These are phyloP conservation scores for Zaprionus lineosus DNA, from an alignment of 2,888 invertebrate species.

Conservation along the genomic window DNA sequence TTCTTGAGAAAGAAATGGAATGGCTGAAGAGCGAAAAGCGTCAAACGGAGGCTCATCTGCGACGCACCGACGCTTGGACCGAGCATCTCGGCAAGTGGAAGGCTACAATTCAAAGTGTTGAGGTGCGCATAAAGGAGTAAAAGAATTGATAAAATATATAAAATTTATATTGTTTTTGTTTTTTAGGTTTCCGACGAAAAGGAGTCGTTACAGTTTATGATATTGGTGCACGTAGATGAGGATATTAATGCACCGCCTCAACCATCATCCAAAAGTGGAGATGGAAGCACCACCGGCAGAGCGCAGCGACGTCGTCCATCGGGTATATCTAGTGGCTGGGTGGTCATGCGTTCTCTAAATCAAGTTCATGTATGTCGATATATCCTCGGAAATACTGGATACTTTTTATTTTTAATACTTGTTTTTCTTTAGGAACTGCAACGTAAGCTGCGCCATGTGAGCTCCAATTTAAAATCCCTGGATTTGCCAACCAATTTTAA, in stretches of 20 bases:
- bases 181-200: conserved; percentile 83
- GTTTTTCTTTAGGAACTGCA: conserved; percentile 87
- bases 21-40: conserved; percentile 91
- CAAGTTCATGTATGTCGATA: conserved; percentile 85
- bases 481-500: conserved; percentile 93
- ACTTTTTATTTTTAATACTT: conserved; percentile 73
- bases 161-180: background rate
- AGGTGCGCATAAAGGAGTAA: conserved; percentile 85
- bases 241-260: conserved; percentile 77
- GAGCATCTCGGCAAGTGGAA: conserved; percentile 94
- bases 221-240: conserved; percentile 90
- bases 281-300: conserved; percentile 58
- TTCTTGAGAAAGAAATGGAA: conserved; percentile 92
- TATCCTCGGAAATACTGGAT: background rate
- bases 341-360: conserved; percentile 86
- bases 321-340: conserved; percentile 87
- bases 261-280: conserved; percentile 45
- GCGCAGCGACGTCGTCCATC: conserved; percentile 82
- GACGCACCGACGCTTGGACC: conserved; percentile 94
- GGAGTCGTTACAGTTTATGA: conserved; percentile 87
- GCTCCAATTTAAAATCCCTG: conserved; percentile 90
- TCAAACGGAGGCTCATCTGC: conserved; percentile 91
- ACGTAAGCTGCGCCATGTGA: conserved; percentile 91
- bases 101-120: conserved; percentile 92
- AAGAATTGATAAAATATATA: background rate